Conservation (phyloP, 1,140 invertebrate genomes). For the Plodia interpunctella region DNA sequence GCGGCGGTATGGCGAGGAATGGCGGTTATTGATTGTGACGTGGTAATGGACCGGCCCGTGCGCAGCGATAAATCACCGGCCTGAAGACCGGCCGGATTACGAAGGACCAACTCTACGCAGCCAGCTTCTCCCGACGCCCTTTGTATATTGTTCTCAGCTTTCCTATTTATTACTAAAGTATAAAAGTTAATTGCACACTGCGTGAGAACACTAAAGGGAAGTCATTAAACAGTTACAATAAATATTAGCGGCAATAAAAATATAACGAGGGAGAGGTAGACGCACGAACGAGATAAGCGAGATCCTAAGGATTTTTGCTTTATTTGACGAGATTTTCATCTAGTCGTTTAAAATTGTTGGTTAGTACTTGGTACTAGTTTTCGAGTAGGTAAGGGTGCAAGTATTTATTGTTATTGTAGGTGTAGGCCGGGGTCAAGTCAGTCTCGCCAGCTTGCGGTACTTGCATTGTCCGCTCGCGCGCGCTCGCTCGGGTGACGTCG, state of each 20-base stretch:
- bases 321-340: constrained; percentile 1
- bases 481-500: background rate
- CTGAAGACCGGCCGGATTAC: constrained; percentile 32
- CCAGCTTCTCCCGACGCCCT: constrained; percentile 2
- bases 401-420: background rate
- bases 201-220: constrained; percentile 9
- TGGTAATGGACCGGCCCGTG: constrained; percentile 46
- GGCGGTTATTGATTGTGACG: constrained; percentile 59
- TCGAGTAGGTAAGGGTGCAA: background rate
- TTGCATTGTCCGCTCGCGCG: background rate
- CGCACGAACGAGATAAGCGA: background rate
- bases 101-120: background rate
- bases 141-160: constrained; percentile 12
- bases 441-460: constrained; percentile 1
- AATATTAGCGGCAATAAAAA: constrained; percentile 4
- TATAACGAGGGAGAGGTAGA: constrained; percentile 4
- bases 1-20: constrained; percentile 17
- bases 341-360: background rate
- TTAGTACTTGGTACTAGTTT: background rate
- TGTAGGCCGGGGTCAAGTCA: background rate
- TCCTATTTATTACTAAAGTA: constrained; percentile 14
- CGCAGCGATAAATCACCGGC: constrained; percentile 51
- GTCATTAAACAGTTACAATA: constrained; percentile 6
- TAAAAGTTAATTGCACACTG: constrained; percentile 9
- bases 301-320: background rate